phyloP scores from a whole-genome alignment of 2,888 invertebrate species.

The Cataglyphis livida region DNA sequence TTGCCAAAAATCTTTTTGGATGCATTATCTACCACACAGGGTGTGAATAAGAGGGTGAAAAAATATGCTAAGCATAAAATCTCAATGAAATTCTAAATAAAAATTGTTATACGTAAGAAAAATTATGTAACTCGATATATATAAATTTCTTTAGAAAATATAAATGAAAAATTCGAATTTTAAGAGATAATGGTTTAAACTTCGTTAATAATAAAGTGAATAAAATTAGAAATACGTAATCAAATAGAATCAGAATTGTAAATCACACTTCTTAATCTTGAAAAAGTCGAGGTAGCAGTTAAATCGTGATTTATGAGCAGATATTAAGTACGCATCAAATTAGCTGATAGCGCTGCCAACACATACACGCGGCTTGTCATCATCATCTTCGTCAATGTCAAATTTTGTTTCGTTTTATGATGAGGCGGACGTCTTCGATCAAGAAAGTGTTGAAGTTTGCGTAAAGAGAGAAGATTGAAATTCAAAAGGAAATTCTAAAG shows the following conservation, averaged over 20 bases:
- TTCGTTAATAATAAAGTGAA: background rate
- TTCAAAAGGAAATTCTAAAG: conserved; percentile 9
- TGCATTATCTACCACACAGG: background rate
- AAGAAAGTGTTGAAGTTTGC: conserved; percentile 24
- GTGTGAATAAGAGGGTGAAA: background rate
- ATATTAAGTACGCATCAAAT: conserved; percentile 68
- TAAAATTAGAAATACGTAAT: conserved; percentile 10
- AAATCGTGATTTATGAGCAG: conserved; percentile 65
- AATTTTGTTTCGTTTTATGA: conserved; percentile 40
- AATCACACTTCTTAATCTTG: conserved; percentile 19
- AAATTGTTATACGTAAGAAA: background rate
- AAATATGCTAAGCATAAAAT: background rate
- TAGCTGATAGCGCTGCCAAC: conserved; percentile 39
- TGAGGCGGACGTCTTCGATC: background rate
- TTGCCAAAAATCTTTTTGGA: conserved; percentile 24
- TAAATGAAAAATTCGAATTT: background rate
- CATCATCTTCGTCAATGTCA: conserved; percentile 63
- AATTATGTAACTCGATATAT: background rate
- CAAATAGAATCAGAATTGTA: conserved; percentile 2
- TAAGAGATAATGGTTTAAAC: background rate
- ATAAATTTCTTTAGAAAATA: conserved; percentile 1
- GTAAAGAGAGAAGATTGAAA: conserved; percentile 1
- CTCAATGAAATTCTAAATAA: background rate
- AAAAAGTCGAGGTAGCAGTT: conserved; percentile 50
- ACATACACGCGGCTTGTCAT: conserved; percentile 57